phyloP scores from a whole-genome alignment of 2,888 invertebrate species.

The Diabrotica balteata region DNA sequence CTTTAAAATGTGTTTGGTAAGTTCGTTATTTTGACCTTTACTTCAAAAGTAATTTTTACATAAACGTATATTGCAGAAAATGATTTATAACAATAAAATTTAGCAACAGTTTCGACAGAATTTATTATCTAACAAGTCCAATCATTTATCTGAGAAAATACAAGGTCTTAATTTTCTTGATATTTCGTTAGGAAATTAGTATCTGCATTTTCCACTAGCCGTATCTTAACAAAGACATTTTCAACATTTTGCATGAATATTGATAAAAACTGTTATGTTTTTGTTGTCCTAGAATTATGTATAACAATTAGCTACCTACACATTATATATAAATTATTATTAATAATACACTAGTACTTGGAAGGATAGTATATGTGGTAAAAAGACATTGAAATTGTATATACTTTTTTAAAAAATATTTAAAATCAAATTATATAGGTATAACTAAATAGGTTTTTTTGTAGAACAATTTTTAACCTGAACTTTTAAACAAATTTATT shows the following conservation, averaged over 20 bases:
- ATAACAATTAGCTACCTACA: not conserved
- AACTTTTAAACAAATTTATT: too few species aligned
- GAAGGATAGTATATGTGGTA: too few species aligned
- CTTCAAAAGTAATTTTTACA: conserved; percentile 12
- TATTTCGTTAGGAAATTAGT: not conserved
- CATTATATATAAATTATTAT: not conserved
- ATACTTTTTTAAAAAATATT: too few species aligned
- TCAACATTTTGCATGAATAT: not conserved
- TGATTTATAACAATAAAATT: conserved; percentile 30
- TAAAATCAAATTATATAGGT: too few species aligned
- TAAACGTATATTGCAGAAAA: conserved; percentile 10
- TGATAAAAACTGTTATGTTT: conserved; percentile 1
- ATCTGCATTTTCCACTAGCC: not conserved
- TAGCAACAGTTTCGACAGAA: conserved; percentile 32
- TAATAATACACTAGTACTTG: too few species aligned
- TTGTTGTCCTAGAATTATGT: not conserved
- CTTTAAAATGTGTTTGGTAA: conserved; percentile 34
- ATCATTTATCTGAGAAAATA: not conserved
- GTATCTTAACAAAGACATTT: not conserved
- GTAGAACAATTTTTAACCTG: too few species aligned
- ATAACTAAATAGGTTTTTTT: too few species aligned
- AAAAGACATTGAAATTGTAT: too few species aligned
- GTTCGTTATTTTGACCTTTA: conserved; percentile 7
- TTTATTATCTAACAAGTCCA: conserved; percentile 32
- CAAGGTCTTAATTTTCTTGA: too few species aligned